Evolutionary conservation across 2,888 invertebrate species (phyloP).

Genomic region (Drosophila nigricruria): DNA sequence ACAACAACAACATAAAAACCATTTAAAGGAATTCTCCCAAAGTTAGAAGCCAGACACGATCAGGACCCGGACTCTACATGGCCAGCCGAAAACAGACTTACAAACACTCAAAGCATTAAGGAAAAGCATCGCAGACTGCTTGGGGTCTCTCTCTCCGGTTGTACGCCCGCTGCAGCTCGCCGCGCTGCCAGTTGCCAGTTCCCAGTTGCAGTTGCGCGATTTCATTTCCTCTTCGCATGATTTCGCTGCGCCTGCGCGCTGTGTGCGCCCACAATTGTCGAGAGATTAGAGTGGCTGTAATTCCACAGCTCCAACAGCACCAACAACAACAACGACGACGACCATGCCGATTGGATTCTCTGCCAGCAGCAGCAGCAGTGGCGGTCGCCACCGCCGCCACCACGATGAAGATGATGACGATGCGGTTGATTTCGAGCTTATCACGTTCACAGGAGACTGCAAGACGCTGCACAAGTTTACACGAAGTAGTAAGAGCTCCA

Average conservation of each 20-base stretch:
- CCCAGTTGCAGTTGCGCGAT: constrained; percentile 62
- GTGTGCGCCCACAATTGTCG: constrained; percentile 79
- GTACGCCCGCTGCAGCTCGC: constrained; percentile 6
- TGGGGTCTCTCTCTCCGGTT: constrained; percentile 78
- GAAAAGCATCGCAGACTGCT: constrained; percentile 83
- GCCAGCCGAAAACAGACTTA: constrained; percentile 58
- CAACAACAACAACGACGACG: constrained; percentile 22
- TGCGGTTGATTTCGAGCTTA: constrained; percentile 76
- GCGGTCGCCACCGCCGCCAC: constrained; percentile 37
- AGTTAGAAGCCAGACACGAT: constrained; percentile 75
- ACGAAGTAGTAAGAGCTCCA: constrained; percentile 40
- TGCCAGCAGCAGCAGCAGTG: constrained; percentile 32
- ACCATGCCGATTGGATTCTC: constrained; percentile 64
- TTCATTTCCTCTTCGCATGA: constrained; percentile 78
- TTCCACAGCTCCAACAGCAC: constrained; percentile 53
- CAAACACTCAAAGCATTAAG: constrained; percentile 41
- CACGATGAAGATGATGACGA: constrained; percentile 56
- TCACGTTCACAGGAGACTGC: constrained; percentile 76
- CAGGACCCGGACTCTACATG: constrained; percentile 55
- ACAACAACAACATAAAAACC: constrained; percentile 49
- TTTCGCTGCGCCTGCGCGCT: constrained; percentile 54
- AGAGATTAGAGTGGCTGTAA: constrained; percentile 80
- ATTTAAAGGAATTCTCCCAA: constrained; percentile 79
- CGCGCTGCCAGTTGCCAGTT: constrained; percentile 5
- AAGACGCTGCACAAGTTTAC: constrained; percentile 71